These are phyloP conservation scores for Euphydryas editha DNA, from an alignment of 2,888 invertebrate genomes.

Conservation along the genomic window DNA sequence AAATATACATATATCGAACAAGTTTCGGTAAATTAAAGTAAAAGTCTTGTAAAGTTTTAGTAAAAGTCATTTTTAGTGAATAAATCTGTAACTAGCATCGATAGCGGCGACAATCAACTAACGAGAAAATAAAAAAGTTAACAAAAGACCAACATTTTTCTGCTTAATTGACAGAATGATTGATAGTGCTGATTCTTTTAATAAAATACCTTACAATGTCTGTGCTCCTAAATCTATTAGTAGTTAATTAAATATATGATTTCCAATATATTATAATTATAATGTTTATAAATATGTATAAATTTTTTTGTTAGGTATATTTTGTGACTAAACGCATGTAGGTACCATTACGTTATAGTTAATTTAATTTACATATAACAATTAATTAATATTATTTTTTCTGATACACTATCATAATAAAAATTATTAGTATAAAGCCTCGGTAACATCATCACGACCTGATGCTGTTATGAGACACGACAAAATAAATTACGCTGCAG, in stretches of 20 bases:
- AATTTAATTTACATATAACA: too few species aligned
- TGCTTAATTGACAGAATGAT: slow-evolving; percentile 1
- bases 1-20: too few species aligned
- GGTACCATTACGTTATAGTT: too few species aligned
- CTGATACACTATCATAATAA: too few species aligned
- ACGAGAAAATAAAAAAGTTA: background rate
- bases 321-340: too few species aligned
- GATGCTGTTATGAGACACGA: too few species aligned
- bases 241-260: background rate
- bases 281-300: background rate
- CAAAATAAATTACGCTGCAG: too few species aligned
- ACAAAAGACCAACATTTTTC: background rate
- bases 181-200: background rate
- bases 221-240: background rate
- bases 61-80: background rate
- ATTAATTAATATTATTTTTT: too few species aligned
- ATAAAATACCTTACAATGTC: background rate
- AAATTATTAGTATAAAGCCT: too few species aligned
- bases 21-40: too few species aligned
- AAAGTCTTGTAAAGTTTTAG: too few species aligned
- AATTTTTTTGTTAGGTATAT: background rate
- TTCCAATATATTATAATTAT: background rate
- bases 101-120: background rate
- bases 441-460: too few species aligned
- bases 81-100: background rate